Evolutionary conservation across 1,140 invertebrate species (phyloP), one percentile per base, ranked within the genome.

Genomic region (Drosophila paulistorum): DNA sequence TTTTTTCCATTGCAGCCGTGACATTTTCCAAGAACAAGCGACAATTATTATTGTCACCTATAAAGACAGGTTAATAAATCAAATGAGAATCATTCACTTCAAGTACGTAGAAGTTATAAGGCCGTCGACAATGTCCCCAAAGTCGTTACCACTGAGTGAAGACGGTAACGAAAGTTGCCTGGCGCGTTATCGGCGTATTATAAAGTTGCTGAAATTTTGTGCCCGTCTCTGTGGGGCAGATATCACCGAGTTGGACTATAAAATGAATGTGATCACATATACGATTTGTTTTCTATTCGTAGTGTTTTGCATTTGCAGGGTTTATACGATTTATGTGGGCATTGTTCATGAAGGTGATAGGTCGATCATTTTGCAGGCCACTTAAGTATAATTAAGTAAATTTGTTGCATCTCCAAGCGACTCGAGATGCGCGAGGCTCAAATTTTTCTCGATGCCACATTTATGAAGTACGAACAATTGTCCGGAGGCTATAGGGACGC

Each of bases 271-370:
- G 33, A 11, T 55, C 7, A 72, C 70, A 14, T 48, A 55, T 23
- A 55, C 51, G 3, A 37, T 72, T n/a, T 13, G 66, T 23, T 2
- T 1, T 2, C 7, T 58, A 1, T 54, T 54, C 13, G 11, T 5
- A 0, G 33, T n/a, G 1, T 61, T 67, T 37, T 33, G 20, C n/a
- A 13, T 41, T 14, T 60, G 63, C 14, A 66, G 64, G 6, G 2
- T 61, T 10, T 73, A 73, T 30, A 68, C 71, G 6, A 64, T 68
- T 33, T 64, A 73, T 48, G 39, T 33, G 39, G 48, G 65, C 11
- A n/a, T 63, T 23, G 14, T 39, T 0, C 20, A 2, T 7, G 37
- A 58, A 33, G 35, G 37, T 3, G 51, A 73, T 30, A 64, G 14
- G 35, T 58, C 60, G 3, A 60, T 59, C 7, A 68, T 73, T 23